Evolutionary conservation across 2,888 invertebrate genomes (phyloP).

Genomic region (Aphodius granarius): DNA sequence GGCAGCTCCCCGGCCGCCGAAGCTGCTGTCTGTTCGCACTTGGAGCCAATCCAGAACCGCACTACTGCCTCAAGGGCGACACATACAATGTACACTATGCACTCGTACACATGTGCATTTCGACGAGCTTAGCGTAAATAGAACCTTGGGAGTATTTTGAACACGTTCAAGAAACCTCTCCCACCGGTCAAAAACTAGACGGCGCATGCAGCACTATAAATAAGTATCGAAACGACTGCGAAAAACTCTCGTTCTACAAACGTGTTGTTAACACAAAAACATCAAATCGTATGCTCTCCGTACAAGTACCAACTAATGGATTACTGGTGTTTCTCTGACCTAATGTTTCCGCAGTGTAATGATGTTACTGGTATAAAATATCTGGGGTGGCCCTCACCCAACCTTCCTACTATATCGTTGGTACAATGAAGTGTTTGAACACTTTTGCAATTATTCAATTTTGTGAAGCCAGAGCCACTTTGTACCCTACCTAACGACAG

Average conservation of each 20-base stretch:
- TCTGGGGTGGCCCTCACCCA: neutral
- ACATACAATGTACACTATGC: slow-evolving; percentile 4
- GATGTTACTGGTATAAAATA: neutral
- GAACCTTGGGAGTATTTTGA: slow-evolving; percentile 8
- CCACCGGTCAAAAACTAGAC: neutral
- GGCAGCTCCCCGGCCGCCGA: neutral
- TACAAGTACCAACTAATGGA: neutral
- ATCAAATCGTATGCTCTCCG: neutral
- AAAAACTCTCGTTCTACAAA: neutral
- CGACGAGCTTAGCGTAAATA: slow-evolving; percentile 8
- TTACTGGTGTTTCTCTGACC: neutral
- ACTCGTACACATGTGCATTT: slow-evolving; percentile 11
- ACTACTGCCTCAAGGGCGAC: slow-evolving; percentile 7
- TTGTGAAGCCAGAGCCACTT: too few species aligned
- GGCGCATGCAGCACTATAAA: neutral
- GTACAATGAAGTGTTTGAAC: too few species aligned
- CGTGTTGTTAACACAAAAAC: neutral
- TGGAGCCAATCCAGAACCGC: slow-evolving; percentile 6
- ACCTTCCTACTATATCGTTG: neutral
- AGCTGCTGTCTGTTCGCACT: neutral
- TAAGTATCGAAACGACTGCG: neutral
- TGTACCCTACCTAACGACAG: too few species aligned
- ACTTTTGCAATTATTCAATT: too few species aligned
- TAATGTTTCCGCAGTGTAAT: too few species aligned
- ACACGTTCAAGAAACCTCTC: neutral